Percentiles rank a stretch among this genome's conserved stretches.
Conservation (phyloP, 1,140 invertebrate genomes). For the Drosophila lacertosa region DNA sequence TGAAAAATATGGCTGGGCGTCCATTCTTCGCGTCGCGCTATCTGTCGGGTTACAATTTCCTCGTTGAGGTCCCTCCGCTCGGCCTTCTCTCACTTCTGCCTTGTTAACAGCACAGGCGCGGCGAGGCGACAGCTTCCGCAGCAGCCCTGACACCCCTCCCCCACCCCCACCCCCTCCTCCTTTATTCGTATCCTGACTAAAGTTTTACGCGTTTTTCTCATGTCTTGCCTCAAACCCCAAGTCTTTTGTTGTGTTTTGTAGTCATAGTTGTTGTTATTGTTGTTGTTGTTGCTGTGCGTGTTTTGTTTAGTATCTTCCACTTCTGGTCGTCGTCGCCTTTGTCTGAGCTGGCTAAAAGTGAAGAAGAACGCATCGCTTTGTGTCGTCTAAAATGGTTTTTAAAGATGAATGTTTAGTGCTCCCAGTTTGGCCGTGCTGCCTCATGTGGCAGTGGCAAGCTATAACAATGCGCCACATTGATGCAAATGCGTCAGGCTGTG, state of each 20-base stretch:
- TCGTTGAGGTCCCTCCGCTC: slow-evolving; percentile 39
- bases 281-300: slow-evolving; percentile 20
- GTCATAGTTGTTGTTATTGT: slow-evolving; percentile 37
- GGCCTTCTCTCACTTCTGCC: slow-evolving; percentile 24
- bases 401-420: slow-evolving; percentile 73
- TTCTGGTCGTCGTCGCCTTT: slow-evolving; percentile 8
- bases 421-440: slow-evolving; percentile 23
- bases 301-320: slow-evolving; percentile 9
- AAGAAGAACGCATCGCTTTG: slow-evolving; percentile 67
- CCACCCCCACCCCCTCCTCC: not conserved
- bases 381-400: slow-evolving; percentile 76
- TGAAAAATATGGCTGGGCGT: slow-evolving; percentile 74
- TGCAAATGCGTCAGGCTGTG: slow-evolving; percentile 38
- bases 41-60: slow-evolving; percentile 74
- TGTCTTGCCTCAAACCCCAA: not conserved
- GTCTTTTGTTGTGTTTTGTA: slow-evolving; percentile 20
- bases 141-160: not conserved
- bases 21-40: slow-evolving; percentile 64
- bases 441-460: slow-evolving; percentile 22
- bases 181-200: slow-evolving; percentile 14
- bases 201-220: slow-evolving; percentile 40
- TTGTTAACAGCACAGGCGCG: slow-evolving; percentile 71
- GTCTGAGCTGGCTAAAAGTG: slow-evolving; percentile 13
- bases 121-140: slow-evolving; percentile 54
- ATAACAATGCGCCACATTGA: slow-evolving; percentile 46